Evolutionary conservation across 1,140 invertebrate species (phyloP).

Genomic region (Heliconius hewitsoni): DNA sequence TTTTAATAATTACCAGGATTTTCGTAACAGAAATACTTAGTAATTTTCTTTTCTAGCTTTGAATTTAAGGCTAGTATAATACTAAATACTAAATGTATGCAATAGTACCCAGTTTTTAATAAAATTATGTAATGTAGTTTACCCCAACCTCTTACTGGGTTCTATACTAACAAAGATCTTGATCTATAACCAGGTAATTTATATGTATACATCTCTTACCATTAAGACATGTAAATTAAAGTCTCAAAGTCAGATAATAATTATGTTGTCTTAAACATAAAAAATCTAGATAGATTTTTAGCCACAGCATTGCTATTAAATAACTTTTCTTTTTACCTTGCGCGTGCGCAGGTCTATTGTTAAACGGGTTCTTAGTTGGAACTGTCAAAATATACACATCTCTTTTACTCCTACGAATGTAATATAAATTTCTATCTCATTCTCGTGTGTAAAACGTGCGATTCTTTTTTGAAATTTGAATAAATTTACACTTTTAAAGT

Average conservation of each 20-base stretch:
- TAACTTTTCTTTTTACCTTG: slow-evolving; percentile 34
- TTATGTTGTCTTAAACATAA: slow-evolving; percentile 17
- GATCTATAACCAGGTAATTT: not conserved
- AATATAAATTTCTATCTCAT: slow-evolving; percentile 31
- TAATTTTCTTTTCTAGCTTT: too few relatives aligned
- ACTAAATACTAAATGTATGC: too few relatives aligned
- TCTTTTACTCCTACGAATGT: slow-evolving; percentile 15
- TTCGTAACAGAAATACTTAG: too few relatives aligned
- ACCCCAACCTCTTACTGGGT: too few relatives aligned
- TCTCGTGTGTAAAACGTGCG: slow-evolving; percentile 40
- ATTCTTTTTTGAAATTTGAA: slow-evolving; percentile 67
- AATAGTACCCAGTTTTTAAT: too few relatives aligned
- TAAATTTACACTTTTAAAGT: slow-evolving; percentile 72
- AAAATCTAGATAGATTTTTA: slow-evolving; percentile 26
- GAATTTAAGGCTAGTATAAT: too few relatives aligned
- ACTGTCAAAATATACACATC: slow-evolving; percentile 28
- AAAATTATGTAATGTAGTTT: too few relatives aligned
- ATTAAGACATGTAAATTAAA: slow-evolving; percentile 3
- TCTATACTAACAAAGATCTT: not conserved
- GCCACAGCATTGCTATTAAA: slow-evolving; percentile 34
- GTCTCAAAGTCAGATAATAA: slow-evolving; percentile 15
- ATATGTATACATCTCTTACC: not conserved
- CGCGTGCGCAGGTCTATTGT: slow-evolving; percentile 48
- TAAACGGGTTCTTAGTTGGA: slow-evolving; percentile 38
- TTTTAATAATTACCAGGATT: too few relatives aligned